Base-by-base conservation (phyloP, 2,888 invertebrate species). In the Silvanus unidentatus region DNA sequence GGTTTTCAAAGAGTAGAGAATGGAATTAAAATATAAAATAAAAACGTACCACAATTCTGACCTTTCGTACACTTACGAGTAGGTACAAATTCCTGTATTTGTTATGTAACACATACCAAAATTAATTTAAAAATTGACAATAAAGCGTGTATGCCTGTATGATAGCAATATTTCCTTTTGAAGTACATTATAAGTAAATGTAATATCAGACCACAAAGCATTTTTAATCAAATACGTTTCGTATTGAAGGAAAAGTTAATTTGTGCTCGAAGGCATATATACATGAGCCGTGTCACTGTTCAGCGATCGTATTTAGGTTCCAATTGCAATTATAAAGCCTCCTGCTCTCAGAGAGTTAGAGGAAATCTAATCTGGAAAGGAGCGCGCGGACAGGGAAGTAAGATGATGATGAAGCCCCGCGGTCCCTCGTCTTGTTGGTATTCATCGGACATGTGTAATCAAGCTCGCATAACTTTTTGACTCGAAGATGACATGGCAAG, bases 381-480 rank as follows among this genome's bases (percentile, higher is more conserved):
- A 35, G 43, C 44, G 40, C 38, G 39, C 39, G 49, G 40, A 47
- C 40, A 43, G 45, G 40, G 46, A 48, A 47, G 43, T 49, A 22
- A 5, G 22, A 22, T 22, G 22, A 22, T 53, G 55, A 55, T 52
- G 57, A 59, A 57, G 54, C 51, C 54, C 53, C 52, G 52, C 50
- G 50, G 57, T 60, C 59, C 60, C 61, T 54, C 53, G 58, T 55
- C 60, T 61, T 58, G 55, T 61, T 61, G 61, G 60, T 60, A 61
- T 61, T 61, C 61, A 60, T 59, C 60, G 60, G 54, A 58, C 58
- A 59, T 54, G 58, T 55, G 58, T 61, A 61, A 61, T 61, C 60
- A 61, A 59, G 60, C 57, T 52, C 38, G 53, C 48, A 54, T 56
- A 59, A 59, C 58, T 55, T 49, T n/a, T n/a, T n/a, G n/a, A n/a